Base-by-base conservation (phyloP, 2,888 invertebrate genomes). In the Willowsia nigromaculata region DNA sequence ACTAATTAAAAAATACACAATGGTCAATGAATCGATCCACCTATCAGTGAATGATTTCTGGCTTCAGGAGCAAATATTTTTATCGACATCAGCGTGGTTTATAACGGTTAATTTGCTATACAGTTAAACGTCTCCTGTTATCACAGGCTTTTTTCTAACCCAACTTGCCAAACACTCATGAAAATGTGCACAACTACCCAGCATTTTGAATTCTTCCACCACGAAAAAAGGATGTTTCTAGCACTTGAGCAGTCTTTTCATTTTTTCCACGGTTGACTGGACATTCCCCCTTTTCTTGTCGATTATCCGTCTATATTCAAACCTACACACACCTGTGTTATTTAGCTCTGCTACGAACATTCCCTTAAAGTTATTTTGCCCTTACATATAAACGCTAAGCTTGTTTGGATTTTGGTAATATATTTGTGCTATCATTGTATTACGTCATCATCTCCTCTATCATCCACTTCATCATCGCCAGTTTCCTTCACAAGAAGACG, bases 241-340 rank as follows among this genome's bases (percentile, higher is more conserved):
- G 25, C 40, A 84, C 82, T 71, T 84, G 71, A 84, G 33, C 56
- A 74, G 40, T 84, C 62, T 83, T 50, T 65, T 85, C 85, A 43
- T 85, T 85, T 85, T 85, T 27, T 76, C 62, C 76, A 85, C 76
- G 76, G 74, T 85, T 85, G 74, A 76, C 56, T 85, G 85, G 76
- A 84, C 84, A 56, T 74, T 84, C 33, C 22, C 56, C 25, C 27
- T 68, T 68, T 30, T 30, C 50, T 74, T 27, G 9, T 25, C 43
- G 13, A 47, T 47, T 47, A 74, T 47, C 22, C 65, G 30, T 18
- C 9, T 59, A 11, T 80, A 33, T 53, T 9, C 33, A 6, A n/a
- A 37, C 37, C 9, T 18, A 18, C 15, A 18, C 27, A 18, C 37
- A 9, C 68, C 47, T 83, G 47, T 50, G 9, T 9, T 33, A 81